These are phyloP conservation scores for Gyps fulvus DNA, from an alignment of 2,113 vertebrate genomes.

Conservation along the genomic window DNA sequence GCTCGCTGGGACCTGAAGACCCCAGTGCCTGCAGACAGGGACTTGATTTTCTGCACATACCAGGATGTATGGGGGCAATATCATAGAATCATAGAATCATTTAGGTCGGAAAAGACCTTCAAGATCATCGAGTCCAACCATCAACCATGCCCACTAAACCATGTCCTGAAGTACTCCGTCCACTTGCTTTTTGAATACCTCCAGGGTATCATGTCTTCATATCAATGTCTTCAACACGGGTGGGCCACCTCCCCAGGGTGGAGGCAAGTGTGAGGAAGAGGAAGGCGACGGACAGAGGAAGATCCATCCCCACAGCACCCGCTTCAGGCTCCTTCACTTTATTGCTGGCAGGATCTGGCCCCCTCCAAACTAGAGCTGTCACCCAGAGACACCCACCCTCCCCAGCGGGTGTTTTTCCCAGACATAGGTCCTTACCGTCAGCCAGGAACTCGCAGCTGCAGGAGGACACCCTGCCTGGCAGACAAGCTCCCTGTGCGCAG, in stretches of 20 bases:
- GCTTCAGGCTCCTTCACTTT: background rate
- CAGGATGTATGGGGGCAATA: background rate
- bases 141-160: too few species aligned
- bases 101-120: too few species aligned
- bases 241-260: background rate
- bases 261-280: background rate
- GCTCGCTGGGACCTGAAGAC: background rate
- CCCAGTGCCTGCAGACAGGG: background rate
- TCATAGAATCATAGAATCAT: too few species aligned
- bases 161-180: too few species aligned
- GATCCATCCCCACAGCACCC: background rate
- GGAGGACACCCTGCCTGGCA: slow-evolving; percentile 81
- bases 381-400: fast-evolving
- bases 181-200: too few species aligned
- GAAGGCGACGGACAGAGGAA: background rate
- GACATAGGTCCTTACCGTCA: slow-evolving; percentile 75
- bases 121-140: too few species aligned
- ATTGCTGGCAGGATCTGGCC: background rate
- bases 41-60: background rate
- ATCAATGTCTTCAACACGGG: background rate
- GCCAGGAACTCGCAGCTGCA: slow-evolving; percentile 94
- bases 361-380: background rate
- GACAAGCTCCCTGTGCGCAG: slow-evolving; percentile 82
- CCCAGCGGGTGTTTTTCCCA: background rate
- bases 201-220: too few species aligned